Percentiles rank a stretch among this genome's conserved stretches.
Conservation (phyloP, 1,140 invertebrate genomes). For the Bathynomus jamesi region DNA sequence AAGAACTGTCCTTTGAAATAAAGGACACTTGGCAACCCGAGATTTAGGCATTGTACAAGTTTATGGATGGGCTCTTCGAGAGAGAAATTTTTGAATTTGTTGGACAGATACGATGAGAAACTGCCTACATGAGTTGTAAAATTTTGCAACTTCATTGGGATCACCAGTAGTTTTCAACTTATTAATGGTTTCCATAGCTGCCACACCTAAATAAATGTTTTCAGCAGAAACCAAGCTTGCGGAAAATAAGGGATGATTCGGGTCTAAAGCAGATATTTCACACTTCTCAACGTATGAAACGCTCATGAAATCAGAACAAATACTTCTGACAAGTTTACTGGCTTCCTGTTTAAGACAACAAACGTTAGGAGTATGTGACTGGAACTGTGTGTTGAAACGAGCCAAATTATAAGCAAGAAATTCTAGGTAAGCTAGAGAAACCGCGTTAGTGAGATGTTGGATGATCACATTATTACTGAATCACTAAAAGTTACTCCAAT, state of each 20-base stretch:
- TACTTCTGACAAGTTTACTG: constrained; percentile 12
- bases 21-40: too few relatives aligned
- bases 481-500: neutral
- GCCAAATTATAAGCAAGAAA: constrained; percentile 15
- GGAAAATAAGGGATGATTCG: neutral
- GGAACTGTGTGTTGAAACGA: constrained; percentile 17
- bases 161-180: neutral
- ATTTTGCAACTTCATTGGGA: constrained; percentile 4
- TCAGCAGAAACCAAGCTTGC: constrained; percentile 3
- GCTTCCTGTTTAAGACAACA: constrained; percentile 9
- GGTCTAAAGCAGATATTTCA: too few relatives aligned
- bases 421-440: constrained; percentile 9
- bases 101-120: constrained; percentile 16
- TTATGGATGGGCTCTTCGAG: constrained; percentile 7
- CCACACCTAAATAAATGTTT: constrained; percentile 10
- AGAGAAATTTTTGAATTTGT: constrained; percentile 15
- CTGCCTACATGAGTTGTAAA: neutral
- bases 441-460: neutral
- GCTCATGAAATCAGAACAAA: too few relatives aligned
- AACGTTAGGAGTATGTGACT: constrained; percentile 8
- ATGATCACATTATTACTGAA: constrained; percentile 7
- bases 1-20: too few relatives aligned
- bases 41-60: constrained; percentile 10
- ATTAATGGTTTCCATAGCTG: constrained; percentile 8
- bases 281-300: too few relatives aligned